Evolutionary conservation across 2,797 vertebrate genomes (phyloP).

Genomic region (Xerus rutilus): DNA sequence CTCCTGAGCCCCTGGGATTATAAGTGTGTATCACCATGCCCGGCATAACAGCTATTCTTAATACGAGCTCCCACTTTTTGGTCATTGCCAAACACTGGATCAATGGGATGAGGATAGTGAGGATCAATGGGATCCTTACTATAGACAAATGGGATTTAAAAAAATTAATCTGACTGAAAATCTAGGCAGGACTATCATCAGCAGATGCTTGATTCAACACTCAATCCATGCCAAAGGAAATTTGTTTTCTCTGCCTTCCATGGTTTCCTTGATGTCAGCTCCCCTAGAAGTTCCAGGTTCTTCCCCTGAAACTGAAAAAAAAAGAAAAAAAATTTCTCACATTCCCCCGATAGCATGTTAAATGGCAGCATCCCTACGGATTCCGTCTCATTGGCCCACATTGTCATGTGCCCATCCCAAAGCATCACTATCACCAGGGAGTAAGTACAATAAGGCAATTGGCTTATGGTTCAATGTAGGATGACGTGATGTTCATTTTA

Average conservation of each 20-base stretch:
- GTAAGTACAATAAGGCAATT: background rate
- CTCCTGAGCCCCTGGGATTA: too few species aligned
- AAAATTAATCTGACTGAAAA: background rate
- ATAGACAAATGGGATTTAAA: background rate
- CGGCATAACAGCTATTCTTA: background rate
- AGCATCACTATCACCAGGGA: background rate
- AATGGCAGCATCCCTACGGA: background rate
- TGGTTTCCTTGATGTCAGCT: background rate
- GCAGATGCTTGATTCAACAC: background rate
- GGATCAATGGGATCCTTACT: background rate
- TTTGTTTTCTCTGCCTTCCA: background rate
- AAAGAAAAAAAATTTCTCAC: background rate
- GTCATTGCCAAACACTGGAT: background rate
- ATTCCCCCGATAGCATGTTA: background rate
- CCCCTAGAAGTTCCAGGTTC: background rate
- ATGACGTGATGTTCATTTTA: background rate
- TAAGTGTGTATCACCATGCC: too few species aligned
- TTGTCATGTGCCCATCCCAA: background rate
- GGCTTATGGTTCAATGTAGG: background rate
- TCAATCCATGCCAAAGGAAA: background rate
- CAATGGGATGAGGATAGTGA: too few species aligned
- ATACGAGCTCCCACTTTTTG: background rate
- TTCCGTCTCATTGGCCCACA: background rate
- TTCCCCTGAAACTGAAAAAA: background rate
- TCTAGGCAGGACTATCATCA: background rate